Evolutionary conservation across 2,797 vertebrate genomes (phyloP), one percentile per base, ranked within the genome.

Genomic region (Bradypodion ventrale): DNA sequence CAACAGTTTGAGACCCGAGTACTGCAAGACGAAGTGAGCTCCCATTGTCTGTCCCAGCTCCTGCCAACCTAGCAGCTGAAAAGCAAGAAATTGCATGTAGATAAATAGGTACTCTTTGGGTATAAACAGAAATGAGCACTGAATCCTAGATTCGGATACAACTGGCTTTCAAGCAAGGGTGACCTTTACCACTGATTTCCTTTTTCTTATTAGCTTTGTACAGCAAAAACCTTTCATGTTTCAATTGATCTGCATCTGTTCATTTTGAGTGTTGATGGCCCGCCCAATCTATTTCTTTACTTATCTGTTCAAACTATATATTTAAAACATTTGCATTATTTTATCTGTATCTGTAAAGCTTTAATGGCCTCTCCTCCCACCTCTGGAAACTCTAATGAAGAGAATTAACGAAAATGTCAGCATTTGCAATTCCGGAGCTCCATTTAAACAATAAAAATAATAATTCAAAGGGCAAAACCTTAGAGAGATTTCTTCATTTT

Each of bases 391-490:
- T 90, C 92, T 95, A 95, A 96, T 95, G 93, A 95, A 90, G 93
- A 89, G 92, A 95, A 94, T 94, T 92, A 93, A 94, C 93, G 92
- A 93, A 96, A 96, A 96, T 96, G 95, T 96, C 96, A 96, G 95
- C 95, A 96, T 96, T 96, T 96, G 95, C 95, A 96, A 96, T 96
- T 96, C 95, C 3, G 0, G 92, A 94, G 92, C 92, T 95, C 96
- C 93, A 91, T 96, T 96, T 96, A 95, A 95, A 94, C 93, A 96
- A 96, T 96, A 96, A 96, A 97, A 96, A 96, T 95, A 96, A 96
- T 96, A 96, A 96, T 96, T 96, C 96, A 96, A 96, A 96, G 95
- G 95, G 92, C 95, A 96, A 96, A 96, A 96, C 95, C 96, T 96
- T 93, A 92, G 95, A 96, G 95, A 96, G 94, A 95, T 94, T 96